Evolutionary conservation across 2,888 invertebrate species (phyloP), one percentile per base, ranked within the genome.

Genomic region (Drosophila neoperkinsi): DNA sequence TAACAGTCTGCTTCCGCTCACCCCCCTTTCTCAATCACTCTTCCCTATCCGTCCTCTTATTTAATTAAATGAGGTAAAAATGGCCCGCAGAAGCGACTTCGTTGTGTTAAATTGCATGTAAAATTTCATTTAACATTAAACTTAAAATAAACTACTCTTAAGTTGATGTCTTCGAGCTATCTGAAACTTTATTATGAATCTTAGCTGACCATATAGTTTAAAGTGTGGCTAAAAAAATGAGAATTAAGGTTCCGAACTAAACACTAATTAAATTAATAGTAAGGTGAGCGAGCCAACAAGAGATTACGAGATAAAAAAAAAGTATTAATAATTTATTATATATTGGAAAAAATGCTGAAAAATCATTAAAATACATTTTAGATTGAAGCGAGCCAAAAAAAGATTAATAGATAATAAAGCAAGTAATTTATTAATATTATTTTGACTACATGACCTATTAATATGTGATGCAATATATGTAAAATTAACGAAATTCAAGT

Each of bases 61-160:
- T 79, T 84, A 84, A 87, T 84, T 89, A 78, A 89, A 80, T 87
- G 73, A 73, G 84, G 73, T 81, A 70, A 77, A 81, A 81, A 69
- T 63, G 51, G 59, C 71, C 61, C 52, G 55, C 75, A 78, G 74
- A 60, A 60, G 68, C 63, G 67, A 56, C 71, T 58, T 62, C 30
- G 46, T 51, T 77, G 58, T 33, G 63, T 71, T 72, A 41, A 72
- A 71, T 68, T 70, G 64, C 58, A 51, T 43, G 41, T 57, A 38
- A 50, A 68, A 79, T 71, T 63, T 70, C 43, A 75, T 71, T 28
- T 43, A 13, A 63, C 25, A 46, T 46, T 16, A 55, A 59, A 59
- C 43, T 77, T 68, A 28, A 76, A 72, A 49, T 61, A 36, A 58
- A 38, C 53, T 34, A 9, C 38, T 30, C 11, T 7, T 30, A 36